Evolutionary conservation across 2,113 vertebrate species (phyloP), one percentile per base, ranked within the genome.

Genomic region (Pseudorectes ferrugineus): DNA sequence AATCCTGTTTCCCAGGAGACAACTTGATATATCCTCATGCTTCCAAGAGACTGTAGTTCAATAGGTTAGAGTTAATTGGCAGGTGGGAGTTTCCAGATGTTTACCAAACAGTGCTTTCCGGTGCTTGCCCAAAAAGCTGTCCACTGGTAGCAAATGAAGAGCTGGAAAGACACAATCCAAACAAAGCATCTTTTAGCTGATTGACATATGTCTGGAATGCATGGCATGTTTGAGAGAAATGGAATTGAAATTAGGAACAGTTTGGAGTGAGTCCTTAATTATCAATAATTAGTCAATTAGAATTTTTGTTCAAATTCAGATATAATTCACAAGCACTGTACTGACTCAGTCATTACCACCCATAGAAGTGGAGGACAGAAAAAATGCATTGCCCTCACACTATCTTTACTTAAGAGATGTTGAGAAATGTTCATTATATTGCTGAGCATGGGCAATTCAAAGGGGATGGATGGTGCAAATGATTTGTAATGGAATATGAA

Each of bases 11-110:
- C 97, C 92, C 95, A 59, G 82, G 95, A 94, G 95, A 85, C 19
- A 51, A 61, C 87, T 93, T 96, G 49, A 71, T 94, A 76, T 6
- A 14, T 91, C 59, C 70, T 95, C 25, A 38, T 79, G 72, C 87
- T 96, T 96, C 75, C 66, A 77, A 82, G 58, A 94, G 77, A 93
- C 29, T 93, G 77, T 36, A 92, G 88, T 89, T 97, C 91, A 93
- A 93, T 81, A 89, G 66, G 88, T 92, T 88, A 73, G 85, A 95
- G 42, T 85, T 96, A 96, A 96, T 96, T 95, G 80, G 63, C 68
- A 89, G 59, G 71, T 93, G 65, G 73, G 74, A 95, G 36, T 78
- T 93, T 92, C 91, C 96, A 96, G 91, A 92, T 96, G 87, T 93
- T 91, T 92, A 73, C 79, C 36, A 38, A 38, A 38, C 36, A 38